Percentiles rank a stretch among this genome's conserved stretches.
These are phyloP conservation scores for Apteryx mantelli DNA, from an alignment of 2,113 vertebrate species.

Conservation along the genomic window DNA sequence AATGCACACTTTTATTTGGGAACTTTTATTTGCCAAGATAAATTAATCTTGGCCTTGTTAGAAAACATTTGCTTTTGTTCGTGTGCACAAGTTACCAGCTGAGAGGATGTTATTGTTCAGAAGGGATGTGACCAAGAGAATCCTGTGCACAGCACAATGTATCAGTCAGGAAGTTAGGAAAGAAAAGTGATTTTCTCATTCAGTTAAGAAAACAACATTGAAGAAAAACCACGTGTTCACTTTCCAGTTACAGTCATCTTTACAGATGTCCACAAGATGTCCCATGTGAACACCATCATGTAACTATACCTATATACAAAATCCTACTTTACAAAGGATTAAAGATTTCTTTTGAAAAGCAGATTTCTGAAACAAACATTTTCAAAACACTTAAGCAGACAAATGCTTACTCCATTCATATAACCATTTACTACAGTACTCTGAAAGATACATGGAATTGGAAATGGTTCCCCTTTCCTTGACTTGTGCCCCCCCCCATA, in stretches of 20 bases:
- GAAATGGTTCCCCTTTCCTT: rapidly evolving
- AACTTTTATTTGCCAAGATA: background rate
- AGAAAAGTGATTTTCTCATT: constrained; percentile 58
- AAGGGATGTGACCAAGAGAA: constrained; percentile 52
- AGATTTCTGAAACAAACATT: background rate
- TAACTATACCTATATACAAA: background rate
- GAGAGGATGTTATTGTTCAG: constrained; percentile 74
- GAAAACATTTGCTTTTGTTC: constrained; percentile 21
- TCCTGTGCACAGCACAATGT: background rate
- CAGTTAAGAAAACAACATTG: background rate
- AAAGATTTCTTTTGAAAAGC: background rate
- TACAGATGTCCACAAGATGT: background rate
- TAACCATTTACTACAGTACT: rapidly evolving
- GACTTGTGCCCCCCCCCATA: background rate
- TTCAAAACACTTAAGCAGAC: background rate
- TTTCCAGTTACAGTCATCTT: background rate
- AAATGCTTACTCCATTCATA: background rate
- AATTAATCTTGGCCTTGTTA: background rate
- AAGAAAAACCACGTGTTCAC: background rate
- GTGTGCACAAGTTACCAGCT: constrained; percentile 39
- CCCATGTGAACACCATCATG: background rate
- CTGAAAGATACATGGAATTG: rapidly evolving
- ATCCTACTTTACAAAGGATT: background rate
- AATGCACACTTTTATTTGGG: background rate
- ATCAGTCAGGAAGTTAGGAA: constrained; percentile 55